Evolutionary conservation across 1,140 invertebrate species (phyloP).

Genomic region (Nixonia krombeini): DNA sequence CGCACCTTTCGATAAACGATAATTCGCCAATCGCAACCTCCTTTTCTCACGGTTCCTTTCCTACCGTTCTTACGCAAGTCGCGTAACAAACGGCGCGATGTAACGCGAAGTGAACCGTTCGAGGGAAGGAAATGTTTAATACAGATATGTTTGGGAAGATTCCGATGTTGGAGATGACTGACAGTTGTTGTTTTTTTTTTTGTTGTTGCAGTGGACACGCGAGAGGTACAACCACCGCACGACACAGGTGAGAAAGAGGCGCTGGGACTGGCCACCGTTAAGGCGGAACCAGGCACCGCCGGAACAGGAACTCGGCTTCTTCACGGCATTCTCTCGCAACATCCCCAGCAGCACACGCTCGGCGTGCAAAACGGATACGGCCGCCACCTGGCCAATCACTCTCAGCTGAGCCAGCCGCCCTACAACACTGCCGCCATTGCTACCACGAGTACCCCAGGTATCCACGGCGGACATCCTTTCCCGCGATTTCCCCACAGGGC

Average conservation of each 20-base stretch:
- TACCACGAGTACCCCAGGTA: conserved; percentile 68
- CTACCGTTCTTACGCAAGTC: no score
- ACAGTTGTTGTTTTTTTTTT: no score
- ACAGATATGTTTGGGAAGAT: no score
- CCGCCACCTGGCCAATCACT: conserved; percentile 63
- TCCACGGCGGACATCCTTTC: conserved; percentile 12
- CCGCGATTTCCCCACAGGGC: no score
- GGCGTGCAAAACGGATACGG: conserved; percentile 64
- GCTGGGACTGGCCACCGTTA: conserved; percentile 63
- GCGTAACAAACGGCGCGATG: no score
- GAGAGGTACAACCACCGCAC: conserved; percentile 65
- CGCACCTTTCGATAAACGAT: conserved; percentile 2
- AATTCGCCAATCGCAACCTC: no score
- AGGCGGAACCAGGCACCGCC: conserved; percentile 67
- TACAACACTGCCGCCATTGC: conserved; percentile 68
- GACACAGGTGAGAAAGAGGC: conserved; percentile 64
- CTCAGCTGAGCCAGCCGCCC: conserved; percentile 64
- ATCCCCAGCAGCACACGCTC: conserved; percentile 67
- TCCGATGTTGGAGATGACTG: no score
- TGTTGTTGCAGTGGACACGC: conserved; percentile 71
- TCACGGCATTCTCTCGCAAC: conserved; percentile 76
- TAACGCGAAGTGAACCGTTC: no score
- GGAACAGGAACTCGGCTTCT: conserved; percentile 70
- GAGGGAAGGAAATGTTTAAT: no score
- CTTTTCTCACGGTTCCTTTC: no score